Percentiles rank a stretch among this genome's conserved stretches.
These are phyloP conservation scores for Dicrurus megarhynchus DNA, from an alignment of 2,113 vertebrate genomes.

Conservation along the genomic window DNA sequence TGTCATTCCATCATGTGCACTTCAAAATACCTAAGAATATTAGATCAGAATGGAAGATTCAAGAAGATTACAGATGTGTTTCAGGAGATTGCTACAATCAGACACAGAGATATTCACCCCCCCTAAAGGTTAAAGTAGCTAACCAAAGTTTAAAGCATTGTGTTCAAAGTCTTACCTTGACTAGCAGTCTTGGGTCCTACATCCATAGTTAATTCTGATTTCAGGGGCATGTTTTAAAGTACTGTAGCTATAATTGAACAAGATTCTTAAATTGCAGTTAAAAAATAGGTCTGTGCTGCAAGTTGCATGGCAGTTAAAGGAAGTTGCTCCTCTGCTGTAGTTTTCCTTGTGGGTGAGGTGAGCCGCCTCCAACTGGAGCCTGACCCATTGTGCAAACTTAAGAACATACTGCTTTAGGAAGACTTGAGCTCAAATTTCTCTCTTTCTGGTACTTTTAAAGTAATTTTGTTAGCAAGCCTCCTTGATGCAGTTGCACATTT, in stretches of 20 bases:
- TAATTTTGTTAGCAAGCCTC: background rate
- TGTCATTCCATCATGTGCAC: background rate
- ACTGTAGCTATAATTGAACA: background rate
- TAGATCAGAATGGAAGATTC: background rate
- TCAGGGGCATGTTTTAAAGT: background rate
- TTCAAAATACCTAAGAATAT: background rate
- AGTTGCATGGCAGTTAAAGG: background rate
- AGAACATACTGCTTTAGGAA: background rate
- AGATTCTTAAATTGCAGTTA: background rate
- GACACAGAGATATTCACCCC: background rate
- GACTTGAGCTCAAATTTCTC: background rate
- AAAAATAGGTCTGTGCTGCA: background rate
- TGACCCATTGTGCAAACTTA: background rate
- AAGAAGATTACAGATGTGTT: background rate
- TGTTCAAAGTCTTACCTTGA: conserved; percentile 33
- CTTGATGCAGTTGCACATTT: background rate
- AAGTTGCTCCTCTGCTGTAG: background rate
- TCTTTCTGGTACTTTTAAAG: background rate
- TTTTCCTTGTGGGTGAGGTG: background rate
- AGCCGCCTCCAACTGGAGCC: background rate
- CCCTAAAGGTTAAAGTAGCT: background rate
- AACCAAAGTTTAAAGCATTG: background rate
- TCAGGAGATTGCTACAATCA: background rate
- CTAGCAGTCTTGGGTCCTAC: background rate
- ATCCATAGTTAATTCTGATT: background rate